Evolutionary conservation across 2,113 vertebrate genomes (phyloP), one percentile per base, ranked within the genome.

Genomic region (Miniopterus natalensis): DNA sequence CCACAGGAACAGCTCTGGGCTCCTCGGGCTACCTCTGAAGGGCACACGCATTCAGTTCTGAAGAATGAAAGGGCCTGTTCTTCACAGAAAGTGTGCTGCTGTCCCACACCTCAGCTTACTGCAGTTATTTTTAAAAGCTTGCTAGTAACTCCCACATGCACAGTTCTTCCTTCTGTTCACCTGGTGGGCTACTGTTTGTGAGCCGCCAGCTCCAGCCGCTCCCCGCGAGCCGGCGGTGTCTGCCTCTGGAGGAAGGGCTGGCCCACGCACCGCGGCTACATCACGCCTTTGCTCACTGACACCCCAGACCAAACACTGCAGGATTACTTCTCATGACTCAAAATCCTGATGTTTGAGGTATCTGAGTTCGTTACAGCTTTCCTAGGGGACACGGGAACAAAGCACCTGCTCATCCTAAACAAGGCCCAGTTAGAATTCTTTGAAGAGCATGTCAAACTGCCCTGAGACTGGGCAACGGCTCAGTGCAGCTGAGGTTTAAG

Each of bases 201-300:
- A n/a, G 77, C 83, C 20, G 29, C 15, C 21, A 8, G 61, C 0
- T 0, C 49, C 84, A 6, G 17, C 42, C 12, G 20, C 51, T 6
- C n/a, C 36, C 70, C 47, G 36, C 7, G 6, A 29, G n/a, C 6
- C 17, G 21, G 4, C 14, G 31, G 8, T 45, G 53, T 7, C 27
- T 18, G 71, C 17, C 51, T 73, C 45, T 0, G 13, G 25, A 27
- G 47, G 25, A 9, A 20, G 25, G 55, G 75, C 29, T 51, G 21
- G 23, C 13, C 1, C 17, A 1, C 14, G 40, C 18, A 5, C n/a
- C 25, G 55, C 1, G 8, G 36, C 9, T 23, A 4, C 73, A 25
- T 13, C 42, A 59, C 8, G 3, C 13, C 23, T 71, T 83, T 11
- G 17, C 73, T 88, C 47, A 18, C 20, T 42, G 29, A 61, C 12